Evolutionary conservation across 2,797 vertebrate species (phyloP).

Genomic region (Gorsachius magnificus): DNA sequence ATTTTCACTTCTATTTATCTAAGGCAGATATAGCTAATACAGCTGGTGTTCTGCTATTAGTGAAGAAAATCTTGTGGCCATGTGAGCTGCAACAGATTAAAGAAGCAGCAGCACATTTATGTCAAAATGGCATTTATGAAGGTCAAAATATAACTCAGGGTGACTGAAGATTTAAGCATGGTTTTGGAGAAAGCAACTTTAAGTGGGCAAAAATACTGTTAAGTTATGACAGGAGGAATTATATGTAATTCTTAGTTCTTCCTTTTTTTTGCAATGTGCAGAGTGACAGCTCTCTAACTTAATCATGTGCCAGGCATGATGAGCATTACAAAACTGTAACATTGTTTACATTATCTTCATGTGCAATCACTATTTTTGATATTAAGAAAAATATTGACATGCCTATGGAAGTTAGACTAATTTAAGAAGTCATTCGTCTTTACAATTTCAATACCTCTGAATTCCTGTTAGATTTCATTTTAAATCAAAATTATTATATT

Average conservation of each 20-base stretch:
- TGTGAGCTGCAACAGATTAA: neutral
- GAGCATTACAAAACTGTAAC: neutral
- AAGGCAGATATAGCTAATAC: neutral
- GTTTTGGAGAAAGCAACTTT: neutral
- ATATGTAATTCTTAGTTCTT: neutral
- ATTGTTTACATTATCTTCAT: neutral
- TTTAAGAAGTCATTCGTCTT: neutral
- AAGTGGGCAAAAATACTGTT: neutral
- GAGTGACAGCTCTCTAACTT: neutral
- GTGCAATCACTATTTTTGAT: neutral
- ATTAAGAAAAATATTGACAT: neutral
- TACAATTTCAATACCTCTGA: neutral
- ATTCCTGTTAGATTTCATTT: neutral
- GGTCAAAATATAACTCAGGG: neutral
- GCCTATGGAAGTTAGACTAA: neutral
- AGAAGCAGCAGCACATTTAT: neutral
- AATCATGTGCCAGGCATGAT: neutral
- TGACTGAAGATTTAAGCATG: neutral
- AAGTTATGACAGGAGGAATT: neutral
- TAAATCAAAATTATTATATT: neutral
- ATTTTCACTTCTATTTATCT: constrained; percentile 15
- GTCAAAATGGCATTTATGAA: constrained; percentile 7
- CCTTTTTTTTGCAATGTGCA: neutral
- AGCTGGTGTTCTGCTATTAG: neutral
- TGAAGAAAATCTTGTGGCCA: neutral